phyloP scores from a whole-genome alignment of 1,140 invertebrate genomes.

The Vollenhovia emeryi region DNA sequence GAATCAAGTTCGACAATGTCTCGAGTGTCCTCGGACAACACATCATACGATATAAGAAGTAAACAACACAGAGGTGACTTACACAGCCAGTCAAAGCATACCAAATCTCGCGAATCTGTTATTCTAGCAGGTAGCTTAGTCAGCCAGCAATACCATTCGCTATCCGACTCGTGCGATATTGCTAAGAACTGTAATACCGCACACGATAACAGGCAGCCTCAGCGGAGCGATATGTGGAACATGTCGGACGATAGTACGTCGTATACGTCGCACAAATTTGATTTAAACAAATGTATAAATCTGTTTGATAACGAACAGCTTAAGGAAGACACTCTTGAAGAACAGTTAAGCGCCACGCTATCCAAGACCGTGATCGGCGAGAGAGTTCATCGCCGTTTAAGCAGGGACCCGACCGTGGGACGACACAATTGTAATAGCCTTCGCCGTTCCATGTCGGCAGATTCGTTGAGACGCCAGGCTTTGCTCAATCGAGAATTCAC shows the following conservation, averaged over 20 bases:
- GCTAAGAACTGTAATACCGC: background rate
- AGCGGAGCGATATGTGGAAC: background rate
- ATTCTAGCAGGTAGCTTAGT: conserved; percentile 30
- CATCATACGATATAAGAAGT: no score
- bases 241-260: conserved; percentile 11
- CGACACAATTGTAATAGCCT: background rate
- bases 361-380: background rate
- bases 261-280: background rate
- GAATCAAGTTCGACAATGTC: no score
- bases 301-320: conserved; percentile 7
- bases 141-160: background rate
- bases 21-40: no score
- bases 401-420: background rate
- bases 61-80: no score
- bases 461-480: background rate
- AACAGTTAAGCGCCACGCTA: background rate
- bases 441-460: background rate
- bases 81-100: background rate
- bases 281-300: conserved; percentile 66
- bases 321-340: background rate
- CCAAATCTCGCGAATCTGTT: background rate
- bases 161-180: background rate
- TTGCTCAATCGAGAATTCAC: background rate
- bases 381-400: background rate
- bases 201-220: background rate